Evolutionary conservation across 1,140 invertebrate species (phyloP), one percentile per base, ranked within the genome.

Genomic region (Amyelois transitella): DNA sequence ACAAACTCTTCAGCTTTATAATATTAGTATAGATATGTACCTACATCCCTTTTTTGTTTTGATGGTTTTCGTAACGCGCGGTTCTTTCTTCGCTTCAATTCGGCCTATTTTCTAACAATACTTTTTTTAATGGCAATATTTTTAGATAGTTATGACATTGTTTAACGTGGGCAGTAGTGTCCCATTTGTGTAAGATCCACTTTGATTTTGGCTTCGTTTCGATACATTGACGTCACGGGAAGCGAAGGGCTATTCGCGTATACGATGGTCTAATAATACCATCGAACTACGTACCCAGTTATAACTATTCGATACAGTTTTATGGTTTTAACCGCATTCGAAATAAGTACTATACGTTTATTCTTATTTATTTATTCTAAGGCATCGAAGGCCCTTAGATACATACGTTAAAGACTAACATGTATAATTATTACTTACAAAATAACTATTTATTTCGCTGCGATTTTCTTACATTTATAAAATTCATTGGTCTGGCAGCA

Each of bases 211-310:
- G 77, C 75, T 69, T 62, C 66, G 62, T 51, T 24, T 44, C 20
- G 53, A 45, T 51, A 53, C 47, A 71, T 73, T 78, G 72, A 82
- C 79, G 79, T 82, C 77, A 80, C 55, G 50, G 52, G 60, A 63
- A 64, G 43, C 58, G 57, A 82, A 82, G 79, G 79, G 79, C 74
- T 82, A 82, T 82, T 82, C 73, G 70, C 64, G 79, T 80, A 72
- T 72, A 67, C 64, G 56, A n/a, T n/a, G n/a, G 20, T 55, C 79
- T 82, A 80, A 75, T 73, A 78, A 78, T 82, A 78, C 72, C 61
- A 76, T 69, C 62, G 66, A 77, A 72, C 66, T 72, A 43, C 45
- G n/a, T n/a, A 48, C n/a, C 8, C 1, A 14, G n/a, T 38, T 14
- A 38, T 38, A 38, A 50, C 52, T 22, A 43, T 56, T 58, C 51